Base-by-base conservation (phyloP, 1,140 invertebrate species). In the Aphis craccivora region DNA sequence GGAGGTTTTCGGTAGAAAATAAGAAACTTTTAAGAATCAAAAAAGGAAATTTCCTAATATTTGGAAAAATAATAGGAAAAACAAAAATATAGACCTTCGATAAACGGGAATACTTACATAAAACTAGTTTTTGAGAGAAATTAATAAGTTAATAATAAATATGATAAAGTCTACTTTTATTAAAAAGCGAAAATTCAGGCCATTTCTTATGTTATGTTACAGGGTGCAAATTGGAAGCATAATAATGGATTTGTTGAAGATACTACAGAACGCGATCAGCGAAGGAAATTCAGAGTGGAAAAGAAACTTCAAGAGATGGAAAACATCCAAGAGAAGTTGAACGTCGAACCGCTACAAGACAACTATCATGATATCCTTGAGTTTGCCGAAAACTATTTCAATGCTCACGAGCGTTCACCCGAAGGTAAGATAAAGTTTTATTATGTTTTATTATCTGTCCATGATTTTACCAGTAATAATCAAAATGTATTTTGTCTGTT, bases 371-470 rank as follows among this genome's bases (percentile, higher is more conserved):
- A 99, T 94, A 97, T 99, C 95, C 96, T 98, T 1, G 98, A 99
- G 94, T 99, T 98, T 96, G 99, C 98, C 25, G 98, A 99, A 94
- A 97, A 98, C 94, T 98, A 98, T 95, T 99, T 98, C 95, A 99
- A 99, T 95, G 96, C 97, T 93, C 98, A 99, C 94, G 97, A 98
- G 93, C 95, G 97, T 90, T 98, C 91, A 8, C 91, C 91, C 0
- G 91, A 93, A 93, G 91, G 91, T 86, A n/a, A 25, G 4, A 89
- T 30, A 18, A 51, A 14, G 7, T 43, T 20, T 25, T 1, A 0
- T 30, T 3, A 6, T 30, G 5, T 86, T 45, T n/a, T 81, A 14
- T 45, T 86, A 86, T 9, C 11, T 30, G 14, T n/a, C 4, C 14
- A 14, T 76, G 5, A 14, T 76, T 76, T 9, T n/a, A n/a, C 30